These are phyloP conservation scores for Scaptomyza parva DNA, from an alignment of 2,888 invertebrate species.

Conservation along the genomic window DNA sequence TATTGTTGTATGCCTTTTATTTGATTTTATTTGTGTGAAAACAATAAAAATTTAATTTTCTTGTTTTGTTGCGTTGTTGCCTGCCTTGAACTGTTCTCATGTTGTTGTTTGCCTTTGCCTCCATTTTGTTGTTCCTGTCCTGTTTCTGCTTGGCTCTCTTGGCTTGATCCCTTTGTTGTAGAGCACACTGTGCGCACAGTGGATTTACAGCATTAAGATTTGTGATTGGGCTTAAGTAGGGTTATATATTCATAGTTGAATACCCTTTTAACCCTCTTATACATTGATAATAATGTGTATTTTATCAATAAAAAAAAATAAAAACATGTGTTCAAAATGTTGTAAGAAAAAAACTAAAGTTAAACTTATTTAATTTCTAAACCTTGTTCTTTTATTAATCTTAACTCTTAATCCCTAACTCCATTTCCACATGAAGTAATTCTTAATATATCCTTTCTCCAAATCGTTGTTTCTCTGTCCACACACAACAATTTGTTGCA, in stretches of 20 bases:
- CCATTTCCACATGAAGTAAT: conserved; percentile 2
- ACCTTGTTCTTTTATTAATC: background rate
- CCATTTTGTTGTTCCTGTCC: conserved; percentile 45
- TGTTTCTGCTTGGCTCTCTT: conserved; percentile 14
- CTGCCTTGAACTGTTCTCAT: conserved; percentile 64
- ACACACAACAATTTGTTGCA: conserved; percentile 53
- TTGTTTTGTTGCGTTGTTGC: conserved; percentile 74
- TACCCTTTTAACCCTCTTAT: background rate
- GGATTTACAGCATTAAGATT: no score
- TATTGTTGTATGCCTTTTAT: conserved; percentile 80
- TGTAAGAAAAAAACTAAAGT: no score
- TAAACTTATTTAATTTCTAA: background rate
- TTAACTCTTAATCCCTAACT: background rate
- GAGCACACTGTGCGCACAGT: conserved; percentile 42
- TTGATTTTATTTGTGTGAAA: conserved; percentile 82
- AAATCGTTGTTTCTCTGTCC: conserved; percentile 14
- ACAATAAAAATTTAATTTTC: conserved; percentile 84
- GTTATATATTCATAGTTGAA: conserved; percentile 19
- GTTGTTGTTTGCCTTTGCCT: conserved; percentile 21
- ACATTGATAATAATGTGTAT: background rate
- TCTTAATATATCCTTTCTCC: conserved; percentile 8
- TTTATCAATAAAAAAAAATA: no score
- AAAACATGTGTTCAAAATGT: no score
- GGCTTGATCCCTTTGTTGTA: conserved; percentile 31
- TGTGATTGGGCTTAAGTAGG: background rate